phyloP scores from a whole-genome alignment of 1,140 invertebrate species.

The Drosophila prosaltans region DNA sequence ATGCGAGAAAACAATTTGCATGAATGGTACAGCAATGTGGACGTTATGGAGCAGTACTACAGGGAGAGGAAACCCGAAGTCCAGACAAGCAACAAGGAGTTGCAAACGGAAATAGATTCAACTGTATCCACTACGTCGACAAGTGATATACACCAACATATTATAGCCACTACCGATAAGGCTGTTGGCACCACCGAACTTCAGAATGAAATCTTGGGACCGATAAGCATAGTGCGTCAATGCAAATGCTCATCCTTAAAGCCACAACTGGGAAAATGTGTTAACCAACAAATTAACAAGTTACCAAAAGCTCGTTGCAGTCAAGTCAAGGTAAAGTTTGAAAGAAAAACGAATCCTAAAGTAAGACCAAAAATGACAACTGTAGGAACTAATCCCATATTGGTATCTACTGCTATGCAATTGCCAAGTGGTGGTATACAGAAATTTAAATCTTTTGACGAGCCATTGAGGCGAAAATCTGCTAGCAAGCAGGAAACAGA shows the following conservation, averaged over 20 bases:
- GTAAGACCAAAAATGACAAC: neutral
- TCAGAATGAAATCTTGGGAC: neutral
- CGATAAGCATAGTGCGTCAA: neutral
- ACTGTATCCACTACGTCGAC: slow-evolving; percentile 4
- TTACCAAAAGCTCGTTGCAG: neutral
- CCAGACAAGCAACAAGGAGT: neutral
- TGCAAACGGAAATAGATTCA: slow-evolving; percentile 4
- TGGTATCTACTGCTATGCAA: neutral
- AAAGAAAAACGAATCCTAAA: neutral
- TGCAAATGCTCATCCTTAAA: neutral
- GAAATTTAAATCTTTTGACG: neutral
- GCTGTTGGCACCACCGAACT: slow-evolving; percentile 17
- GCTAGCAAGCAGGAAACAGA: neutral
- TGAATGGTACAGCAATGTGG: neutral
- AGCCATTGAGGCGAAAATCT: neutral
- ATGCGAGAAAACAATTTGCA: neutral
- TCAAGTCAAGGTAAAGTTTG: neutral
- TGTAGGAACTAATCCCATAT: neutral
- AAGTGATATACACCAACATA: neutral
- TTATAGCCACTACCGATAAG: slow-evolving; percentile 16
- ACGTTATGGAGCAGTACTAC: neutral
- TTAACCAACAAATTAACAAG: neutral
- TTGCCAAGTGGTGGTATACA: neutral
- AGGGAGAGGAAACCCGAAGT: neutral
- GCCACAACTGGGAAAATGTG: neutral